phyloP scores from a whole-genome alignment of 2,888 invertebrate genomes.

The Ariolimax columbianus region DNA sequence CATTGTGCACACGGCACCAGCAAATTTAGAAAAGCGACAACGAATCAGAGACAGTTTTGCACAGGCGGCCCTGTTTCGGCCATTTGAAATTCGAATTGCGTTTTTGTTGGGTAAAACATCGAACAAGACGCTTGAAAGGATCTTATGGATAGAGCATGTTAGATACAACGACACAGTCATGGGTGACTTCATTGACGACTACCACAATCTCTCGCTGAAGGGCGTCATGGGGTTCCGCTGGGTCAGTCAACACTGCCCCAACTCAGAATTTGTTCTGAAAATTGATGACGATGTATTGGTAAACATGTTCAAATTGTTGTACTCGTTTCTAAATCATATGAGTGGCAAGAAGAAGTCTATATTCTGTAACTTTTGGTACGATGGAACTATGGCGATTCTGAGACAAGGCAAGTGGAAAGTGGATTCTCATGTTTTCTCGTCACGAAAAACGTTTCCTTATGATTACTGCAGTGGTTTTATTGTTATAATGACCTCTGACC shows the following conservation, averaged over 20 bases:
- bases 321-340: slow-evolving; percentile 37
- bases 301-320: slow-evolving; percentile 51
- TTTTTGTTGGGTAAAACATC: slow-evolving; percentile 47
- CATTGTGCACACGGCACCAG: slow-evolving; percentile 51
- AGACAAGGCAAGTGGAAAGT: slow-evolving; percentile 49
- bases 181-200: slow-evolving; percentile 67
- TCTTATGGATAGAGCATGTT: slow-evolving; percentile 65
- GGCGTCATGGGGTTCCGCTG: slow-evolving; percentile 65
- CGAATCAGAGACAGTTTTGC: slow-evolving; percentile 37
- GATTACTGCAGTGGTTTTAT: slow-evolving; percentile 53
- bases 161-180: slow-evolving; percentile 68
- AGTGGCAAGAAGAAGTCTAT: slow-evolving; percentile 42
- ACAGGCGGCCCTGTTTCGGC: slow-evolving; percentile 12
- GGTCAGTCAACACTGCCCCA: slow-evolving; percentile 48
- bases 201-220: slow-evolving; percentile 71
- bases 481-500: slow-evolving; percentile 50
- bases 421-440: slow-evolving; percentile 22
- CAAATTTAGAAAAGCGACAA: slow-evolving; percentile 28
- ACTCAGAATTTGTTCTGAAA: slow-evolving; percentile 48
- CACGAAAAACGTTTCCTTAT: slow-evolving; percentile 42
- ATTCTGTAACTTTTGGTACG: slow-evolving; percentile 51
- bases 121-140: slow-evolving; percentile 53
- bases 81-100: slow-evolving; percentile 50
- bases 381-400: slow-evolving; percentile 49
- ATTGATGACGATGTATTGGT: slow-evolving; percentile 53